Evolutionary conservation across 2,888 invertebrate species (phyloP).

Genomic region (Camptogramma bilineatum): DNA sequence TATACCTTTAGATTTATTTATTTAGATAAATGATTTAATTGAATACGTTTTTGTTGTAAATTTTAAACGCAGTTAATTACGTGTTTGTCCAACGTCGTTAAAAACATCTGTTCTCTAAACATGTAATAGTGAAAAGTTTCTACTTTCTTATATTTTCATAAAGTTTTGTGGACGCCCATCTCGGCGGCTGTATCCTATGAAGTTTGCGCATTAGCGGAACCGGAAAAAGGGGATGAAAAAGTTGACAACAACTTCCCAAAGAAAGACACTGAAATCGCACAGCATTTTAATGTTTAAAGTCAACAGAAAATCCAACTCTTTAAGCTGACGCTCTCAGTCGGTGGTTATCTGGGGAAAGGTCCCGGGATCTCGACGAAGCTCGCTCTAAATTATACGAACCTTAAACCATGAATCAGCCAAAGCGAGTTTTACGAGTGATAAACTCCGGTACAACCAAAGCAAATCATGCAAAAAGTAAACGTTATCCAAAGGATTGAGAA

Average conservation of each 20-base stretch:
- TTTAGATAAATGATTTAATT: too few species aligned
- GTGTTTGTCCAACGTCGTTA: slow-evolving; percentile 37
- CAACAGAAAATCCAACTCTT: slow-evolving; percentile 47
- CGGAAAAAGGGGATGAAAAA: slow-evolving; percentile 75
- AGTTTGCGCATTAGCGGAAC: slow-evolving; percentile 71
- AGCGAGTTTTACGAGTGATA: slow-evolving; percentile 25
- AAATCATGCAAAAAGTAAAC: slow-evolving; percentile 42
- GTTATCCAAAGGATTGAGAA: slow-evolving; percentile 51
- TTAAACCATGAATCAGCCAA: slow-evolving; percentile 33
- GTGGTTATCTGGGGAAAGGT: slow-evolving; percentile 21
- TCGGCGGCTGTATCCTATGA: slow-evolving; percentile 55
- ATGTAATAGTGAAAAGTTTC: slow-evolving; percentile 42
- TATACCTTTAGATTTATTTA: too few species aligned
- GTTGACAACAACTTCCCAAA: slow-evolving; percentile 58
- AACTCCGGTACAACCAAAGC: slow-evolving; percentile 25
- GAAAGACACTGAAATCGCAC: slow-evolving; percentile 57
- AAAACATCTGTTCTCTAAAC: slow-evolving; percentile 42
- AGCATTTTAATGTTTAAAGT: slow-evolving; percentile 52
- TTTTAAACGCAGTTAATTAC: background rate
- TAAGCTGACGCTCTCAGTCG: slow-evolving; percentile 21
- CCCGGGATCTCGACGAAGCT: slow-evolving; percentile 17
- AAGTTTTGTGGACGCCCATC: slow-evolving; percentile 60
- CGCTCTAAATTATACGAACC: slow-evolving; percentile 12
- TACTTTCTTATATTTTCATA: slow-evolving; percentile 54
- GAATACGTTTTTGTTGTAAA: background rate